Evolutionary conservation across 2,797 vertebrate species (phyloP).

Genomic region (Tiaroga cobitis): DNA sequence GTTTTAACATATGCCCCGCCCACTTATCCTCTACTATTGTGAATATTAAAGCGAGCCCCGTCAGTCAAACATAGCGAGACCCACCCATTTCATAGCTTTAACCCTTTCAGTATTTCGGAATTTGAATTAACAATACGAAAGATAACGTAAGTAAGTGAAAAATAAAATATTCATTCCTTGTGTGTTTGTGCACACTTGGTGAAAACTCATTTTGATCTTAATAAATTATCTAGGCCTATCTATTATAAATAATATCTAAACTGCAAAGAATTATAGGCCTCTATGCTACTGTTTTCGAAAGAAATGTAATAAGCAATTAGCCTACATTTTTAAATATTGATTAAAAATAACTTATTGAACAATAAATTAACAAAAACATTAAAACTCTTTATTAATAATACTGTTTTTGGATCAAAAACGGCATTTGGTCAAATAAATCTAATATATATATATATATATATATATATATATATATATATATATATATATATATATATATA

Average conservation of each 20-base stretch:
- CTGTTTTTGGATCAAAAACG: neutral
- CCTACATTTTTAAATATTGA: neutral
- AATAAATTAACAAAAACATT: neutral
- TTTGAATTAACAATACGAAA: neutral
- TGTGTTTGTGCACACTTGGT: neutral
- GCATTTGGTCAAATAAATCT: neutral
- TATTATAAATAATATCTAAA: neutral
- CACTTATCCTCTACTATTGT: conserved; percentile 71
- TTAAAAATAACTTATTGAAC: neutral
- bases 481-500: too few species aligned
- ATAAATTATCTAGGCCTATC: neutral
- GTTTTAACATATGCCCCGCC: conserved; percentile 41
- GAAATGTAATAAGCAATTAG: neutral
- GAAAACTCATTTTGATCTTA: neutral
- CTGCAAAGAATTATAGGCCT: neutral
- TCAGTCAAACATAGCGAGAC: conserved; percentile 68
- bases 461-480: too few species aligned
- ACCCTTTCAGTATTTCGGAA: conserved; percentile 18
- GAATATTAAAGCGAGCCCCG: conserved; percentile 54
- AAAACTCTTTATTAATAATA: neutral
- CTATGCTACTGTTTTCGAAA: neutral
- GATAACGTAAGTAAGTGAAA: neutral
- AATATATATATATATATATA: too few species aligned
- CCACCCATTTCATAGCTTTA: conserved; percentile 33
- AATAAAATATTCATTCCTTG: neutral